These are phyloP conservation scores for Helicoverpa assulta DNA, from an alignment of 2,888 invertebrate genomes.

Conservation along the genomic window DNA sequence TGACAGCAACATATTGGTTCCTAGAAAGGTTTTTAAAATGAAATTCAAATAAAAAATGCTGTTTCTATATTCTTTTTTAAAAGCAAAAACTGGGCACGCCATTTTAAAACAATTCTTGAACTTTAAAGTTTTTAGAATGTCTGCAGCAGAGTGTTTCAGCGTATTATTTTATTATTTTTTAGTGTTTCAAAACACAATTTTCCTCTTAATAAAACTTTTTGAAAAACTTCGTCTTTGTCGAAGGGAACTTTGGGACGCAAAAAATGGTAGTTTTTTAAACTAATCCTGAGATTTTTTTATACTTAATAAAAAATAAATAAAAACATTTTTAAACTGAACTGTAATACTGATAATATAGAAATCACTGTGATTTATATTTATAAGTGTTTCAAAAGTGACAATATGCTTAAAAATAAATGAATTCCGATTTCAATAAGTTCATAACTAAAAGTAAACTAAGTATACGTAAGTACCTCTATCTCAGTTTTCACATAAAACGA, in stretches of 20 bases:
- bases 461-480: no score
- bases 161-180: conserved; percentile 32
- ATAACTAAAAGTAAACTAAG: no score
- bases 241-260: conserved; percentile 16
- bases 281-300: not conserved
- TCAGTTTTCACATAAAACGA: not conserved
- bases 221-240: conserved; percentile 21
- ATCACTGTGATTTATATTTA: no score
- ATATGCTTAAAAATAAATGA: no score
- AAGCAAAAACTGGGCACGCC: conserved; percentile 16
- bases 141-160: conserved; percentile 40
- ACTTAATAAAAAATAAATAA: not conserved
- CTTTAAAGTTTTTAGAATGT: conserved; percentile 48
- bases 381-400: not conserved
- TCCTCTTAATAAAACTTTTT: conserved; percentile 41
- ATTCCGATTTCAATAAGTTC: no score
- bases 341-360: no score
- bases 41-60: not conserved
- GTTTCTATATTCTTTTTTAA: not conserved
- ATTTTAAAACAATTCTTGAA: conserved; percentile 42
- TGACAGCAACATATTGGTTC: not conserved
- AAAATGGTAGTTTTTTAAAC: not conserved
- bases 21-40: not conserved
- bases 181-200: conserved; percentile 45
- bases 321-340: not conserved